These are phyloP conservation scores for Drosophila pseudotalamancana DNA, from an alignment of 2,888 invertebrate genomes.

Conservation along the genomic window DNA sequence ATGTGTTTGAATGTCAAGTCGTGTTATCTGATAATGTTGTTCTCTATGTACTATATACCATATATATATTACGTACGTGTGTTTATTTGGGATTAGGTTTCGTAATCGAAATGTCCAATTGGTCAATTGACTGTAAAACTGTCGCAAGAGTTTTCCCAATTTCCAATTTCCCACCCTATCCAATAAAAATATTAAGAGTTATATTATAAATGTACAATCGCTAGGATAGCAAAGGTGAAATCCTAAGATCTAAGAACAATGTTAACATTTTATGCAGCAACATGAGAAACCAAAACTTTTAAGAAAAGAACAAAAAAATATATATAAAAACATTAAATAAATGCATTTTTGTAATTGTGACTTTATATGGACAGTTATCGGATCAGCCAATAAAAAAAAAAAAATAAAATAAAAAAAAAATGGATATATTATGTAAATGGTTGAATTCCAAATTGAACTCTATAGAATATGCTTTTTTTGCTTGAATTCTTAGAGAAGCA, in stretches of 20 bases:
- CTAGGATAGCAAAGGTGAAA: slow-evolving; percentile 64
- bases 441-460: slow-evolving; percentile 2
- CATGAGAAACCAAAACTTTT: slow-evolving; percentile 40
- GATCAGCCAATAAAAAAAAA: slow-evolving; percentile 15
- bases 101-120: slow-evolving; percentile 14
- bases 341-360: slow-evolving; percentile 48
- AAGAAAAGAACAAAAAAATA: slow-evolving; percentile 6
- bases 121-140: slow-evolving; percentile 20
- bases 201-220: slow-evolving; percentile 14
- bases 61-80: slow-evolving; percentile 4
- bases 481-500: slow-evolving; percentile 12
- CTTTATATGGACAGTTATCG: slow-evolving; percentile 47
- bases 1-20: slow-evolving; percentile 22
- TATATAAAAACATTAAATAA: slow-evolving; percentile 11
- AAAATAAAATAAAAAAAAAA: not conserved
- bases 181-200: slow-evolving; percentile 1
- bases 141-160: not conserved
- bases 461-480: slow-evolving; percentile 12
- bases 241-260: slow-evolving; percentile 74
- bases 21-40: slow-evolving; percentile 13
- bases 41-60: slow-evolving; percentile 14
- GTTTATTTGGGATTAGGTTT: slow-evolving; percentile 22
- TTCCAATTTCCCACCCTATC: not conserved
- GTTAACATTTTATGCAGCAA: slow-evolving; percentile 73
- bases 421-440: slow-evolving; percentile 12